Evolutionary conservation across 2,113 vertebrate genomes (phyloP), one percentile per base, ranked within the genome.

Genomic region (Rattus rattus): DNA sequence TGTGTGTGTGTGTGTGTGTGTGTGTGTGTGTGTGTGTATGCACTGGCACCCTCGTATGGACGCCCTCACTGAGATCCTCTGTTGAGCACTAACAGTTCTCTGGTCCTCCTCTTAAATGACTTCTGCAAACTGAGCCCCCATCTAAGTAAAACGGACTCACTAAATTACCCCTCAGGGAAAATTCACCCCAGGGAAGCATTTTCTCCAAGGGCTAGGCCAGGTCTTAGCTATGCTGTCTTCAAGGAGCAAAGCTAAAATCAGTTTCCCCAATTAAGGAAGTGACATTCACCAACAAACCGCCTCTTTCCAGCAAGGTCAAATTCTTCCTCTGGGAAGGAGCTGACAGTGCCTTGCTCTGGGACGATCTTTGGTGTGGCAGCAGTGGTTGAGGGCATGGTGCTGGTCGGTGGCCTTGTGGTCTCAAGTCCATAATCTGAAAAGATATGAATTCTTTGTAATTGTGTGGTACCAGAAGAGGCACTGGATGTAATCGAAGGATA

Each of bases 261-360:
- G 30, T 67, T 84, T 90, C 73, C 93, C 65, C 13, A 36, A 91
- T 56, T 69, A 96, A 88, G 69, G 63, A 79, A 56, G 26, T 93
- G 96, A 49, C 7, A 89, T 96, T 98, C 99, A 99, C 99, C 99
- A 98, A 99, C 99, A 98, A 99, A 99, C 72, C 99, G 98, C 77
- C 99, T 99, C 98, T 99, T 99, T 96, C 99, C 99, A 85, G 99
- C 98, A 63, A 99, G 98, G 97, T 99, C 99, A 76, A 99, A 99
- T 97, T 99, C 99, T 7, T 99, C 99, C 73, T 98, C 95, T 13
- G 99, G 99, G 33, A 98, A 98, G 2, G 98, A 98, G 95, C 98
- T 99, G 83, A 97, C 92, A 7, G 98, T 83, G 81, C 98, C 98
- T 56, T 98, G 98, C 0, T 98, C 97, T 14, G 98, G 97, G 75